Evolutionary conservation across 1,140 invertebrate species (phyloP).

Genomic region (Amyelois transitella): DNA sequence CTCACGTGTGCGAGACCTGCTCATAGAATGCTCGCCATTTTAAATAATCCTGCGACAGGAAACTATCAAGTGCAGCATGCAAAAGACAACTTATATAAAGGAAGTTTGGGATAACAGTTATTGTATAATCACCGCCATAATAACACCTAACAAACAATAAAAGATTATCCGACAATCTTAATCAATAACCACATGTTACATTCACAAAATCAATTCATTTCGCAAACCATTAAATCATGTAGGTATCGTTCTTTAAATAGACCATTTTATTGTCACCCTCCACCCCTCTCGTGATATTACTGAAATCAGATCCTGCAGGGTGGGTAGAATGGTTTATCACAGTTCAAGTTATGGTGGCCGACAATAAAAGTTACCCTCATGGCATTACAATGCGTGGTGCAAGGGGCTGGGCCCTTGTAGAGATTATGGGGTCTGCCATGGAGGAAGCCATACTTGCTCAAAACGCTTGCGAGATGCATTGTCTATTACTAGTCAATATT

Average conservation of each 20-base stretch:
- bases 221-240: conserved; percentile 63
- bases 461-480: conserved; percentile 36
- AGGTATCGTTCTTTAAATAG: conserved; percentile 48
- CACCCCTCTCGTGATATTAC: conserved; percentile 13
- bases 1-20: too few species aligned
- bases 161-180: background rate
- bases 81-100: too few species aligned
- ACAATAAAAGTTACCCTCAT: conserved; percentile 67
- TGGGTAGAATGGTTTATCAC: conserved; percentile 33
- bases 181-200: conserved; percentile 30
- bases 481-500: conserved; percentile 6
- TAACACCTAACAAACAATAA: too few species aligned
- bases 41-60: too few species aligned
- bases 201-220: conserved; percentile 67
- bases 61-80: too few species aligned
- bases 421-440: conserved; percentile 32
- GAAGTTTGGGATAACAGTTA: too few species aligned
- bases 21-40: too few species aligned
- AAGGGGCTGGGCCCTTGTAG: conserved; percentile 51
- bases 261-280: conserved; percentile 27
- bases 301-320: conserved; percentile 6
- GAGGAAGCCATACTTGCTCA: conserved; percentile 33
- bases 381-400: conserved; percentile 56
- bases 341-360: conserved; percentile 37
- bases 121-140: too few species aligned